Conservation (phyloP, 2,113 vertebrate genomes). For the Dipodomys stephensi region DNA sequence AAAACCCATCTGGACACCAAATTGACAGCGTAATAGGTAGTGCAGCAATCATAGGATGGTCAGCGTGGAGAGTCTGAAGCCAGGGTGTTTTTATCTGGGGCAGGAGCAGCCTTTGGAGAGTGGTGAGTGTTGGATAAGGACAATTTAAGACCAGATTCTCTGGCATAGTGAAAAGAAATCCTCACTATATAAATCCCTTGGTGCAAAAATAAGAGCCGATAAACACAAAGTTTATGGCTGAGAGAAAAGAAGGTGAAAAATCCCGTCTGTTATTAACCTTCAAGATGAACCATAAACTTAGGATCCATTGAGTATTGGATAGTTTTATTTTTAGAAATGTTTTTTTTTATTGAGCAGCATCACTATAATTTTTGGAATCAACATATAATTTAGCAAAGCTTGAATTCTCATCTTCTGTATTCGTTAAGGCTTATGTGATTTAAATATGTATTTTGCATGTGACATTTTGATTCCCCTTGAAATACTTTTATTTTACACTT, state of each 20-base stretch:
- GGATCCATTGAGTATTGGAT: conserved; percentile 1
- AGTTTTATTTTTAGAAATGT: conserved; percentile 69
- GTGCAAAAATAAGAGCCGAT: conserved; percentile 64
- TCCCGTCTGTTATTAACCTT: conserved; percentile 49
- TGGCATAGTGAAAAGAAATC: conserved; percentile 50
- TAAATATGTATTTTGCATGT: conserved; percentile 60
- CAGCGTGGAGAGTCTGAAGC: conserved; percentile 1
- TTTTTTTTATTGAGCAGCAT: background rate
- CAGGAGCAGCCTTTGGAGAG: conserved; percentile 60
- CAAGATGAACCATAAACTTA: conserved; percentile 22
- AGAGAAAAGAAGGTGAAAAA: conserved; percentile 54
- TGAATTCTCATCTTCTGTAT: conserved; percentile 56
- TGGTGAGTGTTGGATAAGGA: conserved; percentile 28
- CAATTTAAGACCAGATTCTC: conserved; percentile 62
- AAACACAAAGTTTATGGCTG: conserved; percentile 55
- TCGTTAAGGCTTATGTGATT: conserved; percentile 63
- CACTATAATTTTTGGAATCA: conserved; percentile 58
- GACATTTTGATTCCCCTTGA: conserved; percentile 23
- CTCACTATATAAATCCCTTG: conserved; percentile 43
- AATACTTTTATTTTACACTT: conserved; percentile 62
- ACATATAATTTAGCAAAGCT: conserved; percentile 62
- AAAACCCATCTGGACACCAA: background rate
- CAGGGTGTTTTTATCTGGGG: conserved; percentile 10
- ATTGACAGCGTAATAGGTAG: background rate
- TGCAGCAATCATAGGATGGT: background rate